phyloP scores from a whole-genome alignment of 2,113 vertebrate genomes.

The Condylura cristata region DNA sequence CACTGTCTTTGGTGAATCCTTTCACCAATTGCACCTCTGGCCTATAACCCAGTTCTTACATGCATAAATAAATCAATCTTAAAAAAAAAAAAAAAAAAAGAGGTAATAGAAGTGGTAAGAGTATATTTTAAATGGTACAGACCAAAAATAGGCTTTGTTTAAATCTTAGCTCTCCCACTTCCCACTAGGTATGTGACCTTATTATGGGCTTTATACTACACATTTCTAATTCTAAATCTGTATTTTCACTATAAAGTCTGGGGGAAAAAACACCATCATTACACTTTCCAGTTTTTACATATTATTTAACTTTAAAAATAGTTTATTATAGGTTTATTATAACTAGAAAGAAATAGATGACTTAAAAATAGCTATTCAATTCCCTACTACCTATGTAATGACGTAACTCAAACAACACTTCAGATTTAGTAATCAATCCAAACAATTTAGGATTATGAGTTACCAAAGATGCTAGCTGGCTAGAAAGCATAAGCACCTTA shows the following conservation, averaged over 20 bases:
- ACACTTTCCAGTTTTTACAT: not conserved
- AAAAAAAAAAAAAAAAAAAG: too few relatives aligned
- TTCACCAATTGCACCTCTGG: too few relatives aligned
- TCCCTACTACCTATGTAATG: not conserved
- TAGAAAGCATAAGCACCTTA: constrained; percentile 85
- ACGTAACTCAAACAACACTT: not conserved
- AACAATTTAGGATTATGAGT: not conserved
- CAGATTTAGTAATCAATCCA: not conserved
- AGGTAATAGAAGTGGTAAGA: not conserved
- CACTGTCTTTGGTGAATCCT: too few relatives aligned
- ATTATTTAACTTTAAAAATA: constrained; percentile 10
- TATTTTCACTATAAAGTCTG: not conserved
- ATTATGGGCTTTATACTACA: not conserved
- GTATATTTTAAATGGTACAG: not conserved
- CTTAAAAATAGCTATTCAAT: constrained; percentile 10
- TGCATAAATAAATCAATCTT: too few relatives aligned
- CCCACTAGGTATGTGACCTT: not conserved
- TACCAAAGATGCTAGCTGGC: constrained; percentile 13
- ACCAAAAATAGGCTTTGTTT: not conserved
- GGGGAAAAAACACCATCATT: not conserved
- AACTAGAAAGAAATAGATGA: not conserved
- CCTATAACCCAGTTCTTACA: too few relatives aligned
- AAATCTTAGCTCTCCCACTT: not conserved
- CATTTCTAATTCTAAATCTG: not conserved
- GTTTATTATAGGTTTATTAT: constrained; percentile 8